Base-by-base conservation (phyloP, 1,140 invertebrate species). In the Proales similis region DNA sequence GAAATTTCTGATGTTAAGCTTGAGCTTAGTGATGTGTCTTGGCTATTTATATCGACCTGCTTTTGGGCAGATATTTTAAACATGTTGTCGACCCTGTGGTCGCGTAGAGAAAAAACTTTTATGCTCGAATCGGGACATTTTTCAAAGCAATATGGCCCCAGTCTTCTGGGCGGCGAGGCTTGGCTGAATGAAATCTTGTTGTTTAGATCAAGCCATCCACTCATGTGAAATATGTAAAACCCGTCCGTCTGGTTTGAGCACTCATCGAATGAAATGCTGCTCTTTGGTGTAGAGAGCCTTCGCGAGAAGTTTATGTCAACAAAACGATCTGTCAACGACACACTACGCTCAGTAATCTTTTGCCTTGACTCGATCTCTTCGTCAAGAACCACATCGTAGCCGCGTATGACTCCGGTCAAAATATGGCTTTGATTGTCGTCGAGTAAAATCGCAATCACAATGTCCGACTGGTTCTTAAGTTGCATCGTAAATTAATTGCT, bases 201-300 rank as follows among this genome's bases (percentile, higher is more conserved):
- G 39, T 43, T 57, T 1, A 17, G 17, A 14, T 57, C 51, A 5
- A 57, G 32, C 12, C 30, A 14, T n/a, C 51, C 51, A 42, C 22
- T 57, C 51, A 57, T 42, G 17, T 42, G 32, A 57, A 57, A 57
- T 7, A 57, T 57, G n/a, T 57, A 42, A 20, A 42, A 57, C 30
- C 51, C 51, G 9, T 57, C 38, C 17, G 26, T 57, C 3, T 26
- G 36, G 45, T 42, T 24, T 17, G 48, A 53, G 11, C 51, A 57
- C 11, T 57, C 45, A 14, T 57, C 32, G 14, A 57, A 26, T 19
- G 39, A 27, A 14, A 57, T 57, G 22, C 36, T 42, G 32, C 32
- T 39, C 17, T 57, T 39, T 5, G 51, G 45, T 7, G 17, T 42
- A 14, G 20, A n/a, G n/a, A n/a, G 45, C 32, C 45, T 57, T 42